These are phyloP conservation scores for Abramis brama DNA, from an alignment of 2,113 vertebrate species.

Conservation along the genomic window DNA sequence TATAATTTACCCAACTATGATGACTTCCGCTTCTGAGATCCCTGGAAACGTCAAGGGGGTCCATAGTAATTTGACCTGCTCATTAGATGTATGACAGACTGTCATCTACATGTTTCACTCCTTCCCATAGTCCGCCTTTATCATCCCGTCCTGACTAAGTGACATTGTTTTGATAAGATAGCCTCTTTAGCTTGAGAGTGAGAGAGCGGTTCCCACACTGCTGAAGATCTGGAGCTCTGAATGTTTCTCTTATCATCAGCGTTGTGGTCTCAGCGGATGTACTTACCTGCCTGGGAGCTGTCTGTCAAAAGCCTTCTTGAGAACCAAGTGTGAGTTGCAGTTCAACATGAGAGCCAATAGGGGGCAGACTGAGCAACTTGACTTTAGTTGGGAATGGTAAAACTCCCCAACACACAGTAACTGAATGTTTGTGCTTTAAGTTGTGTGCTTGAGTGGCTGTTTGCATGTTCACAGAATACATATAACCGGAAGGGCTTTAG, in stretches of 20 bases:
- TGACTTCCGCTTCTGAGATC: too few species aligned
- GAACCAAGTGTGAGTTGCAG: conserved; percentile 1
- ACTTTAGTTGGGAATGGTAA: background rate
- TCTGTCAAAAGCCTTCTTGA: background rate
- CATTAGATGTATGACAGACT: background rate
- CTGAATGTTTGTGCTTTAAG: background rate
- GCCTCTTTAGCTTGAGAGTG: background rate
- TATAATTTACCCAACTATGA: too few species aligned
- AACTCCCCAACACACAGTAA: background rate
- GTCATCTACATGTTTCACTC: background rate
- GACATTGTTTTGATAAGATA: conserved; percentile 14
- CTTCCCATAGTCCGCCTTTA: background rate
- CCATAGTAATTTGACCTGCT: background rate
- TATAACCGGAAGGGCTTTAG: conserved; percentile 46
- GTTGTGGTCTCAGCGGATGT: conserved; percentile 13
- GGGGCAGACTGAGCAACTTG: conserved; percentile 45
- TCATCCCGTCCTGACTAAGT: background rate
- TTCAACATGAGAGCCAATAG: conserved; percentile 10
- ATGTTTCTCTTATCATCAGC: background rate
- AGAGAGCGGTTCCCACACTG: background rate
- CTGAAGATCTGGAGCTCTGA: background rate
- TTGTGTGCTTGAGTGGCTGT: conserved; percentile 11
- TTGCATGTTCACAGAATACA: conserved; percentile 20
- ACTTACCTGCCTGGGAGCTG: conserved; percentile 15
- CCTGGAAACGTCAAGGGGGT: too few species aligned